Percentiles rank a stretch among this genome's conserved stretches.
Conservation (phyloP, 2,797 vertebrate genomes). For the Lagorchestes hirsutus region DNA sequence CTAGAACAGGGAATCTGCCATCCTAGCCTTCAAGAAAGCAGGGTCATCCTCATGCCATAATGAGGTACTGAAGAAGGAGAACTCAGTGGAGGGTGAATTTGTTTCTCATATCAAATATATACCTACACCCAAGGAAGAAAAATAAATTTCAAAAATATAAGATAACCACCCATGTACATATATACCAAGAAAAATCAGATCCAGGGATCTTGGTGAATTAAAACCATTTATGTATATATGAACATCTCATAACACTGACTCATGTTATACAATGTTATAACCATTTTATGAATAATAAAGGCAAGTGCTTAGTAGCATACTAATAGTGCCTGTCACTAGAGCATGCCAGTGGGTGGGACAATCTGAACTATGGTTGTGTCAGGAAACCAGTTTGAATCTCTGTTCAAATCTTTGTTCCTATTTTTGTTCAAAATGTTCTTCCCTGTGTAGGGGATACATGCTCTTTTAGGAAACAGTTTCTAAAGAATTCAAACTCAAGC, state of each 20-base stretch:
- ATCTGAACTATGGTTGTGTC: background rate
- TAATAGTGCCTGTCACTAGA: background rate
- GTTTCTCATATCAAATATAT: background rate
- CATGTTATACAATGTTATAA: background rate
- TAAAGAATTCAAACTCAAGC: constrained; percentile 53
- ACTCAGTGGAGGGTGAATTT: background rate
- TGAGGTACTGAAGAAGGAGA: background rate
- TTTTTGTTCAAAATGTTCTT: constrained; percentile 42
- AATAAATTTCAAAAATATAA: background rate
- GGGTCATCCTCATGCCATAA: background rate
- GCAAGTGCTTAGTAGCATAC: background rate
- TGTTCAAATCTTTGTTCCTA: background rate
- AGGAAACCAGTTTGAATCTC: background rate
- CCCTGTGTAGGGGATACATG: constrained; percentile 32
- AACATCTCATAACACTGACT: background rate
- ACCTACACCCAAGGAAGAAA: background rate
- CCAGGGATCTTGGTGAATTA: background rate
- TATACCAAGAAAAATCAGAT: background rate
- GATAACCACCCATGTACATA: background rate
- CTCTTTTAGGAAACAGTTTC: constrained; percentile 43
- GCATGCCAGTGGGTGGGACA: background rate
- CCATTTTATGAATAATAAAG: background rate
- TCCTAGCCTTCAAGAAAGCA: background rate
- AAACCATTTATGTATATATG: background rate
- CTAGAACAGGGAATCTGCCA: background rate